phyloP scores from a whole-genome alignment of 1,140 invertebrate genomes.

The Scaptomyza graminum region DNA sequence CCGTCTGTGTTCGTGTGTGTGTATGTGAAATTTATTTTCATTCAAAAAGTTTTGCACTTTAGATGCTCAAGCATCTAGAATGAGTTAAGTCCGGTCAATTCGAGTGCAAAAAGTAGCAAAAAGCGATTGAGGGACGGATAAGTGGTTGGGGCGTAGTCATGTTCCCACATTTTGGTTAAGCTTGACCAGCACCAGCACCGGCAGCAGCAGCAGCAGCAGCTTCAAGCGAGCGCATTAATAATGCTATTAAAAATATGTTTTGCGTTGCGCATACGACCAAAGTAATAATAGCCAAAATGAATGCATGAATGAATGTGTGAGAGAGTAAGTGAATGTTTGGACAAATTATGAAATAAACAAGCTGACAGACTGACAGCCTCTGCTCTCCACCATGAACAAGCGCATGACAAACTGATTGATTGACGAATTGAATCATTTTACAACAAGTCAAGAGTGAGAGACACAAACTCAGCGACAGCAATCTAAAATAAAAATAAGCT shows the following conservation, averaged over 20 bases:
- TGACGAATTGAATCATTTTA: constrained; percentile 78
- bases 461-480: neutral
- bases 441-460: constrained; percentile 3
- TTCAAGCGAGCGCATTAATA: constrained; percentile 45
- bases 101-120: constrained; percentile 3
- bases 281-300: constrained; percentile 56
- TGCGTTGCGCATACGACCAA: constrained; percentile 62
- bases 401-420: constrained; percentile 79
- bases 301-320: constrained; percentile 14
- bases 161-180: constrained; percentile 24
- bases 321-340: constrained; percentile 15
- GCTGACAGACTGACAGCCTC: constrained; percentile 28
- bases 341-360: constrained; percentile 39
- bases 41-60: constrained; percentile 71
- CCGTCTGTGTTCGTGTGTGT: constrained; percentile 25
- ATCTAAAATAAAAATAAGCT: neutral
- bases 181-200: neutral
- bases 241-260: constrained; percentile 48
- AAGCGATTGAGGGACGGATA: neutral
- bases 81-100: constrained; percentile 29
- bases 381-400: constrained; percentile 70
- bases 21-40: constrained; percentile 74
- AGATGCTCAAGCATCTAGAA: constrained; percentile 39
- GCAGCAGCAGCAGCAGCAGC: too few species aligned
- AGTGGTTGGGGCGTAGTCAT: neutral